Base-by-base conservation (phyloP, 2,113 vertebrate genomes). In the rabbit (Oryctolagus cuniculus) region DNA sequence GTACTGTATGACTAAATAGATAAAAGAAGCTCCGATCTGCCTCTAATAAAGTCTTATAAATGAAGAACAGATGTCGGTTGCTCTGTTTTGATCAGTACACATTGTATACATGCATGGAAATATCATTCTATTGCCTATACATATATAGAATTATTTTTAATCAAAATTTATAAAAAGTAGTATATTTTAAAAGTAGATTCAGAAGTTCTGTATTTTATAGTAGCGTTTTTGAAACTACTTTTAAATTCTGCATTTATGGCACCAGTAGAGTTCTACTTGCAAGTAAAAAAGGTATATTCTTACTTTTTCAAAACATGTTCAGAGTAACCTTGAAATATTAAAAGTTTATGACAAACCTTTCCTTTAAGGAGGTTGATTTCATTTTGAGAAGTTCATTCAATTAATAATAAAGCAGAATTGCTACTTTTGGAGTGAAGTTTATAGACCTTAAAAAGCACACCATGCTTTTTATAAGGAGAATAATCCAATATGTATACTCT, bases 301-400 rank as follows among this genome's bases (percentile, higher is more conserved):
- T 75, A 16, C 22, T 81, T 87, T 94, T 93, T 86, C 3, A 87
- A 93, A 79, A 29, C 0, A 34, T 36, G 6, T 89, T 95, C 63
- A 92, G 67, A 93, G 89, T 94, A 79, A 95, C 72, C 29, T 81
- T 73, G 2, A 92, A 78, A 81, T 93, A 89, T 77, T 85, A 69
- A 66, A 91, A 31, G 75, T 73, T 91, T 24, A 15, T 85, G n/a
- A 90, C 24, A 84, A 80, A 49, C 58, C 17, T 80, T 5, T 90
- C 38, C 31, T 31, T 81, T 85, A 27, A 87, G 16, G 61, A 70
- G 25, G 25, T 55, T 44, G 74, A 3, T 90, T 83, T 94, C 44
- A 11, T 87, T 89, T 91, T 66, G 2, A 80, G 70, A 17, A 87
- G 1, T 19, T 17, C 38, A 66, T 66, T 72, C 17, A 77, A 1